A percentile compares a stretch with the other conserved stretches of the same genome.
Evolutionary conservation across 53 echinoderm and acorn worm genomes (phyloP).

Genomic region (Henricia sp.): DNA sequence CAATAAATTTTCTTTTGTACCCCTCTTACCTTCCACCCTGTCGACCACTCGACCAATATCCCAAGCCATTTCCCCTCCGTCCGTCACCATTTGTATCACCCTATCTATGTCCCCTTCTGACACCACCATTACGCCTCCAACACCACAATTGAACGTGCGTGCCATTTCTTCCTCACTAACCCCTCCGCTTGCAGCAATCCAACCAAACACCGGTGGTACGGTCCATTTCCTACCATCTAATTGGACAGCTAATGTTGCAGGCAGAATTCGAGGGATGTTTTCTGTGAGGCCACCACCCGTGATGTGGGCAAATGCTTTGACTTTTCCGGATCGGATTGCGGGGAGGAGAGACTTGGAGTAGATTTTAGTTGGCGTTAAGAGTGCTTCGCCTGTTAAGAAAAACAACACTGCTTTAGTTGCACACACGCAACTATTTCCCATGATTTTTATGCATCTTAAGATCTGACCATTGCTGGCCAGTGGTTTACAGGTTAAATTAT

Average conservation of each 20-base stretch:
- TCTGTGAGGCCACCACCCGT: constrained; percentile 98
- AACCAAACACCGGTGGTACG: constrained; percentile 96
- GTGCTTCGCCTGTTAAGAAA: constrained; percentile 72
- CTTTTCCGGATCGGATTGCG: constrained; percentile 69
- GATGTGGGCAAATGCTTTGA: constrained; percentile 99
- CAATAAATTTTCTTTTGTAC: too few species aligned
- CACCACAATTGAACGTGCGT: constrained; percentile 95
- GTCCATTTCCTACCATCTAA: constrained; percentile 84
- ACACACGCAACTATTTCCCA: too few species aligned
- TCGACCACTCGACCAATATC: constrained; percentile 73
- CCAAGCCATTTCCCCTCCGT: constrained; percentile 75
- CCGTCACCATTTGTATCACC: constrained; percentile 66
- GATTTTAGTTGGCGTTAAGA: constrained; percentile 93
- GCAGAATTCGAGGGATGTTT: constrained; percentile 92
- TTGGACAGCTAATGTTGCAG: constrained; percentile 74
- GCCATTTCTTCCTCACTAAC: constrained; percentile 93
- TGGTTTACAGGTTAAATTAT: too few species aligned
- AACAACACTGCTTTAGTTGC: too few species aligned
- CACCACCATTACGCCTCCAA: constrained; percentile 86
- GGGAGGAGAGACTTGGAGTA: constrained; percentile 93
- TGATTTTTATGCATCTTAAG: too few species aligned
- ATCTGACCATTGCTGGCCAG: too few species aligned
- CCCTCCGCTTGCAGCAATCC: constrained; percentile 79
- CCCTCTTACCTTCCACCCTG: constrained; percentile 29
- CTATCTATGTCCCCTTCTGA: constrained; percentile 50